Conservation (phyloP, 1,140 invertebrate species). For the Akabosia matsudoensis region DNA sequence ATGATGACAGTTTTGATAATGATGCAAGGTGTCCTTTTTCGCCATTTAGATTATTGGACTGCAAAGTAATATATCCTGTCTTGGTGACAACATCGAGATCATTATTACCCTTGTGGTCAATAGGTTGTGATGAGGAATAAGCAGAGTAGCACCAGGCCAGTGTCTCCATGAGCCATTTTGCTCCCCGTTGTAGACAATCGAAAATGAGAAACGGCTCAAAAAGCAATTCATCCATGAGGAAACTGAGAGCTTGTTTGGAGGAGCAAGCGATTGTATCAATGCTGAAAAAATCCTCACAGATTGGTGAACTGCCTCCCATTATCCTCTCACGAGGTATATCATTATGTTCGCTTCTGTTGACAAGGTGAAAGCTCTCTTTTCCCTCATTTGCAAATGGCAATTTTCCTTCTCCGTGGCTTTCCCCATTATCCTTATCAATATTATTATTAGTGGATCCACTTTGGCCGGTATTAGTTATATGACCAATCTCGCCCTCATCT, state of each 20-base stretch:
- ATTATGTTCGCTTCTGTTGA: no score
- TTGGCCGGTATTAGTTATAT: not conserved
- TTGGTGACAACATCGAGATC: not conserved
- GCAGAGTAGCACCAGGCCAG: not conserved
- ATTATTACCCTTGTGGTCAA: no score
- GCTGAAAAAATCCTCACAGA: not conserved
- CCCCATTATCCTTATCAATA: constrained; percentile 3
- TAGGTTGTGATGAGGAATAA: not conserved
- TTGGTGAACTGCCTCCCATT: not conserved
- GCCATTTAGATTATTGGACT: not conserved
- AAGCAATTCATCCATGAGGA: not conserved
- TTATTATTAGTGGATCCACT: not conserved
- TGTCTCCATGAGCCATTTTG: not conserved
- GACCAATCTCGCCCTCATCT: not conserved
- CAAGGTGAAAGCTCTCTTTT: no score
- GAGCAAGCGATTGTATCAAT: not conserved
- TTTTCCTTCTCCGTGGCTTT: no score
- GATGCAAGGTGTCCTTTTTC: not conserved
- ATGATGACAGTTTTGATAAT: not conserved
- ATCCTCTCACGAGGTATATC: no score
- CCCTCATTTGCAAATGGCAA: no score
- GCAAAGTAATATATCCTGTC: not conserved
- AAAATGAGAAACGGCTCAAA: not conserved
- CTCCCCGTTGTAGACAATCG: not conserved
- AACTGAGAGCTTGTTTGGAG: not conserved